phyloP scores from a whole-genome alignment of 2,113 vertebrate genomes.

The Verasper variegatus region DNA sequence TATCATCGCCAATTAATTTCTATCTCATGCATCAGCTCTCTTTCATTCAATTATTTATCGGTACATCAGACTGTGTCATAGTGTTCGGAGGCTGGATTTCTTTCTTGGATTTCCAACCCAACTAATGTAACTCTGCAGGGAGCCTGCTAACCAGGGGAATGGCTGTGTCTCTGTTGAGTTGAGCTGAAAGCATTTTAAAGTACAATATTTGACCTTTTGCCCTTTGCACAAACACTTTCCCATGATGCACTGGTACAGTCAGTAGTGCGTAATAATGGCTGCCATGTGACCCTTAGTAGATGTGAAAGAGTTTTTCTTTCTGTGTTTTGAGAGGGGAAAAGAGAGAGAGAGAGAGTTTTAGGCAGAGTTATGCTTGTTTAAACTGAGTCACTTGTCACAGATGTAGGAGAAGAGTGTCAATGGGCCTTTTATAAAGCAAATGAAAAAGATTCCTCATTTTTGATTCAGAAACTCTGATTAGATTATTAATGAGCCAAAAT shows the following conservation, averaged over 20 bases:
- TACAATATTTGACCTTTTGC: slow-evolving; percentile 42
- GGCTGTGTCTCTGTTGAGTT: slow-evolving; percentile 2
- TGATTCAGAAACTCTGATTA: not conserved
- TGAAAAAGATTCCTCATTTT: not conserved
- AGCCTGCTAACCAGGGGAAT: slow-evolving; percentile 17
- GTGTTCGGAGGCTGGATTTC: not conserved
- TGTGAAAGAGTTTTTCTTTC: not conserved
- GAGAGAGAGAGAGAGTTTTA: too few species aligned
- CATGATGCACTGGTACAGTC: slow-evolving; percentile 8
- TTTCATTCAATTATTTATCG: not conserved
- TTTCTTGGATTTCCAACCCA: not conserved
- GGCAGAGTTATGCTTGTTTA: not conserved
- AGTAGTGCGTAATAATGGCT: slow-evolving; percentile 16
- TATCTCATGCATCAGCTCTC: not conserved
- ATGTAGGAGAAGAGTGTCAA: slow-evolving; percentile 2
- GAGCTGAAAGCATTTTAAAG: slow-evolving; percentile 51
- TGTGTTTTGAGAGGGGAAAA: too few species aligned
- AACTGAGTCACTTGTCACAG: slow-evolving; percentile 18
- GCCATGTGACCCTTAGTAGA: slow-evolving; percentile 26
- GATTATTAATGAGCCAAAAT: too few species aligned
- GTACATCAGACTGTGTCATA: not conserved
- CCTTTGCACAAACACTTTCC: slow-evolving; percentile 12
- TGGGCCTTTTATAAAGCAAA: slow-evolving; percentile 2
- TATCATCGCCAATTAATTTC: not conserved
- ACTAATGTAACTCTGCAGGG: slow-evolving; percentile 4